phyloP scores from a whole-genome alignment of 2,888 invertebrate genomes.

The Dendrolimus pini region DNA sequence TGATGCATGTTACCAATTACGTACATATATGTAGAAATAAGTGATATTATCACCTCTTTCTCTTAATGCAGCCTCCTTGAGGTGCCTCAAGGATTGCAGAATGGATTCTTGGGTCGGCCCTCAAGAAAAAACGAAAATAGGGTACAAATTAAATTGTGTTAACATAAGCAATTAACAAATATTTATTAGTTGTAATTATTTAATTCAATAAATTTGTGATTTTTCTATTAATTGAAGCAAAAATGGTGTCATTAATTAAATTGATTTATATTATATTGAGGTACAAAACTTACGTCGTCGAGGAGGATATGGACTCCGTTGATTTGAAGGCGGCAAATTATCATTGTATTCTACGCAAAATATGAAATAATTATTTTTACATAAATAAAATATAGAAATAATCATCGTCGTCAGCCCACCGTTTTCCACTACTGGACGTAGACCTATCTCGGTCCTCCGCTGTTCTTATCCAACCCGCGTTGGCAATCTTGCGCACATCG shows the following conservation, averaged over 20 bases:
- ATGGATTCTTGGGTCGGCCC: slow-evolving; percentile 57
- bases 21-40: slow-evolving; percentile 33
- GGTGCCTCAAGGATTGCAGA: slow-evolving; percentile 55
- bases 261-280: slow-evolving; percentile 10
- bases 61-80: slow-evolving; percentile 52
- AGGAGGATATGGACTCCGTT: slow-evolving; percentile 90
- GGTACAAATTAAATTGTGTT: slow-evolving; percentile 30
- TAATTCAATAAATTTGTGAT: slow-evolving; percentile 17
- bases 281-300: slow-evolving; percentile 85
- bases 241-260: slow-evolving; percentile 6
- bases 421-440: too few species aligned
- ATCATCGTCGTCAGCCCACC: too few species aligned
- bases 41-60: slow-evolving; percentile 45
- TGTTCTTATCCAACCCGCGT: too few species aligned
- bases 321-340: slow-evolving; percentile 88
- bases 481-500: too few species aligned
- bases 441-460: too few species aligned
- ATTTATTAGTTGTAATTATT: slow-evolving; percentile 12
- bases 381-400: too few species aligned
- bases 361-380: background rate
- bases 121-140: slow-evolving; percentile 48
- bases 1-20: slow-evolving; percentile 21
- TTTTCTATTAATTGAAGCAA: slow-evolving; percentile 18
- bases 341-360: slow-evolving; percentile 87
- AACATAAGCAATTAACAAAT: background rate